Percentiles rank a stretch among this genome's conserved stretches.
These are phyloP conservation scores for Ciconia stormi DNA, from an alignment of 2,113 vertebrate species.

Conservation along the genomic window DNA sequence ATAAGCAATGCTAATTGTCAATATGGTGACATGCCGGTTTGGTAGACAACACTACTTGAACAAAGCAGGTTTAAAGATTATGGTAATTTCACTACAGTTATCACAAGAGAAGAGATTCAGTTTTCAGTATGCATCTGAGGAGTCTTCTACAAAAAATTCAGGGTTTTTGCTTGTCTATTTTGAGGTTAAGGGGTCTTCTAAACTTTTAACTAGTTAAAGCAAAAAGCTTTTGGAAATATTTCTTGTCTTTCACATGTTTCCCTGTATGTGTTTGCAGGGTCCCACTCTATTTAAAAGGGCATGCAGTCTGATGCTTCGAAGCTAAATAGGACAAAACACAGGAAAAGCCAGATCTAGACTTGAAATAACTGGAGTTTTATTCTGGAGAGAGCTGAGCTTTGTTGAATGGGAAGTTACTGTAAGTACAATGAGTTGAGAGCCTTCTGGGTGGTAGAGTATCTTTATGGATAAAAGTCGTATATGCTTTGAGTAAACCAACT, in stretches of 20 bases:
- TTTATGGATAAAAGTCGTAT: not conserved
- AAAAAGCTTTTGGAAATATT: not conserved
- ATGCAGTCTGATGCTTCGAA: not conserved
- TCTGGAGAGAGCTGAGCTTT: not conserved
- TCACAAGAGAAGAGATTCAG: not conserved
- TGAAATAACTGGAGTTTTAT: not conserved
- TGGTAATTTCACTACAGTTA: not conserved
- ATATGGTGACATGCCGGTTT: not conserved
- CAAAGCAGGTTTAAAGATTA: not conserved
- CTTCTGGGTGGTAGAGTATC: not conserved
- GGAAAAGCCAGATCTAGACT: not conserved
- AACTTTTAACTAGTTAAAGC: not conserved
- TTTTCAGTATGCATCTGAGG: not conserved
- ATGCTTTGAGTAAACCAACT: not conserved
- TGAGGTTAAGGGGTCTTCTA: not conserved
- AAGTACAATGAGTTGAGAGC: not conserved
- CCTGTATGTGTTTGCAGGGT: not conserved
- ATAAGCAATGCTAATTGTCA: not conserved
- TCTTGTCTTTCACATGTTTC: not conserved
- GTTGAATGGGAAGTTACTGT: not conserved
- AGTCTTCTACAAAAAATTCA: not conserved
- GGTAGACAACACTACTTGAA: not conserved
- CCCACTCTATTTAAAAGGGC: not conserved
- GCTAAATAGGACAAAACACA: not conserved
- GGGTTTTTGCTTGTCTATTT: not conserved